phyloP scores from a whole-genome alignment of 2,797 vertebrate species.

The Poeciliopsis gracilis region DNA sequence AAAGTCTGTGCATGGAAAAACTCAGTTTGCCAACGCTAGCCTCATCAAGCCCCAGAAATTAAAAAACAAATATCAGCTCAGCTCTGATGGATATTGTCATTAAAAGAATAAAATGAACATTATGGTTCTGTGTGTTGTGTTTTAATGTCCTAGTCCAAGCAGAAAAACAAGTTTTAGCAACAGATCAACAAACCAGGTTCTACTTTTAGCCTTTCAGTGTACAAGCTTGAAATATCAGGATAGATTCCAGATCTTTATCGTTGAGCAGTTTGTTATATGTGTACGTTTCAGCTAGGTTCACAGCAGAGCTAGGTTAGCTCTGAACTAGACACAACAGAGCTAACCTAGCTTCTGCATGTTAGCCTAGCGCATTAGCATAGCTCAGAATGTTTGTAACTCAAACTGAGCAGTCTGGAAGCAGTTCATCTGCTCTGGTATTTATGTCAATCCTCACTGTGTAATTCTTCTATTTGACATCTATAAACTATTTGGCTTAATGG shows the following conservation, averaged over 20 bases:
- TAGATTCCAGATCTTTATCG: background rate
- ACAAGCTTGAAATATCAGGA: background rate
- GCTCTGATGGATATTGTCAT: constrained; percentile 19
- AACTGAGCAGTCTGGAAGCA: no score
- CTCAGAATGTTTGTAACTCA: no score
- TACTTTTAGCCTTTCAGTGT: background rate
- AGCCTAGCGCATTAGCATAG: no score
- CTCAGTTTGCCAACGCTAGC: background rate
- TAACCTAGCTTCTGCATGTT: no score
- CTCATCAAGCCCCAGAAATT: background rate
- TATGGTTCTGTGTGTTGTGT: constrained; percentile 3
- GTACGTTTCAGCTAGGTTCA: no score
- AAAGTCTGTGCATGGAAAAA: constrained; percentile 16
- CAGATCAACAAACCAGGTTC: constrained; percentile 3
- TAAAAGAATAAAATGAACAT: constrained; percentile 19
- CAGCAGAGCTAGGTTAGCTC: no score
- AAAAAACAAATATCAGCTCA: background rate
- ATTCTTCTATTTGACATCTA: no score
- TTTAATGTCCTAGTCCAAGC: background rate
- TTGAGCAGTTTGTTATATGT: background rate
- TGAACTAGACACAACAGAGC: no score
- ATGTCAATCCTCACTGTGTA: no score
- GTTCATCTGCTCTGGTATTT: no score
- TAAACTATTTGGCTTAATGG: no score
- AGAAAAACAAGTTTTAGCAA: constrained; percentile 6